phyloP scores from a whole-genome alignment of 2,888 invertebrate species.

The Melanargia galathea region DNA sequence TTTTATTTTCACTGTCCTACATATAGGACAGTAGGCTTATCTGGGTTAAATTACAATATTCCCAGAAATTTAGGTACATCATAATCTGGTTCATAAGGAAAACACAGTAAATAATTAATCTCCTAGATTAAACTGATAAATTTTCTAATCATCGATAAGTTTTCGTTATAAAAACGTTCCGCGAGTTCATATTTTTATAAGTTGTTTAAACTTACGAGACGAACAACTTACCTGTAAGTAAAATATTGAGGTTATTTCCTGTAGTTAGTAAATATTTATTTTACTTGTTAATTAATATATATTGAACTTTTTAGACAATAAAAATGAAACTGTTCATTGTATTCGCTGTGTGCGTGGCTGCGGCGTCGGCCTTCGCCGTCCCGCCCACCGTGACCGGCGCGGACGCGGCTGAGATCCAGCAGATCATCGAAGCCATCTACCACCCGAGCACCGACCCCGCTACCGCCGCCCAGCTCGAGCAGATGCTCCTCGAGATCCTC shows the following conservation, averaged over 20 bases:
- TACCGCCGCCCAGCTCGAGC: slow-evolving; percentile 47
- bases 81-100: not conserved
- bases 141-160: slow-evolving; percentile 6
- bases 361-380: slow-evolving; percentile 33
- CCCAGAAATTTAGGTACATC: not conserved
- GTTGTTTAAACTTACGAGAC: not conserved
- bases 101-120: slow-evolving; percentile 4
- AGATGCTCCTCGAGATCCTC: slow-evolving; percentile 44
- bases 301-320: slow-evolving; percentile 27
- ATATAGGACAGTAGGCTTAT: too few species aligned
- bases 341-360: slow-evolving; percentile 55
- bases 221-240: not conserved
- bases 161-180: slow-evolving; percentile 14
- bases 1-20: too few species aligned
- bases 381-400: slow-evolving; percentile 28
- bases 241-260: not conserved
- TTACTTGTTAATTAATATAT: not conserved
- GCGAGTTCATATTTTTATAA: not conserved
- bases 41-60: not conserved
- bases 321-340: slow-evolving; percentile 44
- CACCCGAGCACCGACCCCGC: slow-evolving; percentile 51
- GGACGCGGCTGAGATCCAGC: slow-evolving; percentile 40
- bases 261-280: not conserved
- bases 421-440: slow-evolving; percentile 48
- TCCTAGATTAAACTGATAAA: slow-evolving; percentile 7